Evolutionary conservation across 1,140 invertebrate species (phyloP).

Genomic region (Acromyrmex heyeri): DNA sequence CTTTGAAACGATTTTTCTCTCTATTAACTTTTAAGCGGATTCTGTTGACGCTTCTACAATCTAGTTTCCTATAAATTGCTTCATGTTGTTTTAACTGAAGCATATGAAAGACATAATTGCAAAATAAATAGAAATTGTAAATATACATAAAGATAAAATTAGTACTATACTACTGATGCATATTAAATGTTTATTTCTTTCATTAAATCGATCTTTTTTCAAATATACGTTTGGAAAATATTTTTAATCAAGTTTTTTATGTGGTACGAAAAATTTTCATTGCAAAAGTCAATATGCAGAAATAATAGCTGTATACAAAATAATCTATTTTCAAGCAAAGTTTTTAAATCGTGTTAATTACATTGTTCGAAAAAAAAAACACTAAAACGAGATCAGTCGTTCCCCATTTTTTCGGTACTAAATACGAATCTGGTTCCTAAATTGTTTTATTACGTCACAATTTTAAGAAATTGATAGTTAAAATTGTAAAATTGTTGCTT

Average conservation of each 20-base stretch:
- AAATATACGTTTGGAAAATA: background rate
- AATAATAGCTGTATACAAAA: background rate
- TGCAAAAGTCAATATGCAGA: too few relatives aligned
- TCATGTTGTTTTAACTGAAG: slow-evolving; percentile 20
- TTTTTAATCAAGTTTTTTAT: background rate
- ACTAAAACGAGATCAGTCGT: too few relatives aligned
- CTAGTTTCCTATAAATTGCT: slow-evolving; percentile 29
- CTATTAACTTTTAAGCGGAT: slow-evolving; percentile 54
- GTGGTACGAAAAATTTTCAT: background rate
- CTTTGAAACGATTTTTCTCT: slow-evolving; percentile 47
- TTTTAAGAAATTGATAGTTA: too few relatives aligned
- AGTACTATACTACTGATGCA: too few relatives aligned
- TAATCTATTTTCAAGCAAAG: background rate
- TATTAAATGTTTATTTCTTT: background rate
- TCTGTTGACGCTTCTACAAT: slow-evolving; percentile 21
- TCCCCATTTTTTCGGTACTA: too few relatives aligned
- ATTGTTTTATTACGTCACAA: too few relatives aligned
- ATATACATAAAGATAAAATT: background rate
- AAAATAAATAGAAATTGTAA: slow-evolving; percentile 15
- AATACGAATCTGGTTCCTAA: too few relatives aligned
- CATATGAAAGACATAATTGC: slow-evolving; percentile 3
- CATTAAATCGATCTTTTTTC: background rate
- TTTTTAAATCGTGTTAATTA: slow-evolving; percentile 7
- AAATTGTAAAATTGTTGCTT: too few relatives aligned
- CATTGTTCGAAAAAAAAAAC: background rate